These are phyloP conservation scores for Myotis lucifugus DNA, from an alignment of 2,113 vertebrate species.

Conservation along the genomic window DNA sequence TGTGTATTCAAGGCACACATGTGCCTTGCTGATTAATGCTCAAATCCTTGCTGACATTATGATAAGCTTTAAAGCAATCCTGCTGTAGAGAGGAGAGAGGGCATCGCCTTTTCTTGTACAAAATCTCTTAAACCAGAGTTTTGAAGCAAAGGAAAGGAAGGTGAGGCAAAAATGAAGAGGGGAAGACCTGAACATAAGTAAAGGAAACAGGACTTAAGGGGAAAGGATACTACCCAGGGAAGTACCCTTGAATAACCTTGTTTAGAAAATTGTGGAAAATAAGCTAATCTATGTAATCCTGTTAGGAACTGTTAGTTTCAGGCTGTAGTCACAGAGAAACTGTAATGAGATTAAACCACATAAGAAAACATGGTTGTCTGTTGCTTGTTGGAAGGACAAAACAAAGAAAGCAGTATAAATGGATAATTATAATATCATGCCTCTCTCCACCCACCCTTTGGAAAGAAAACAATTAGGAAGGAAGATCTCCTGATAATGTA, in stretches of 20 bases:
- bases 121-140: slow-evolving; percentile 51
- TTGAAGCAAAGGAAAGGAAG: background rate
- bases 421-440: background rate
- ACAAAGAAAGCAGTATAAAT: slow-evolving; percentile 66
- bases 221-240: background rate
- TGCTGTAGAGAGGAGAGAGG: background rate
- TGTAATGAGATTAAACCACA: slow-evolving; percentile 82
- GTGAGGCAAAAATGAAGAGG: background rate
- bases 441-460: background rate
- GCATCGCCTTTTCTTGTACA: slow-evolving; percentile 36
- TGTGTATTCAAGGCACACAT: background rate
- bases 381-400: slow-evolving; percentile 34
- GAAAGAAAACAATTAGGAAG: slow-evolving; percentile 62
- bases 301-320: slow-evolving; percentile 76
- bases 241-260: slow-evolving; percentile 82
- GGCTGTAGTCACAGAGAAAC: slow-evolving; percentile 77
- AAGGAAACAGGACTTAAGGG: background rate
- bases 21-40: slow-evolving; percentile 62
- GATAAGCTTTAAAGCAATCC: slow-evolving; percentile 56
- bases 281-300: slow-evolving; percentile 79
- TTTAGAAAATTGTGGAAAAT: slow-evolving; percentile 64
- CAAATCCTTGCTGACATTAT: slow-evolving; percentile 62
- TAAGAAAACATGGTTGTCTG: slow-evolving; percentile 63
- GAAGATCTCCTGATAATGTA: background rate
- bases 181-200: background rate